A percentile compares a stretch with the other conserved stretches of the same genome.
These are phyloP conservation scores for Tuta absoluta DNA, from an alignment of 2,888 invertebrate genomes.

Conservation along the genomic window DNA sequence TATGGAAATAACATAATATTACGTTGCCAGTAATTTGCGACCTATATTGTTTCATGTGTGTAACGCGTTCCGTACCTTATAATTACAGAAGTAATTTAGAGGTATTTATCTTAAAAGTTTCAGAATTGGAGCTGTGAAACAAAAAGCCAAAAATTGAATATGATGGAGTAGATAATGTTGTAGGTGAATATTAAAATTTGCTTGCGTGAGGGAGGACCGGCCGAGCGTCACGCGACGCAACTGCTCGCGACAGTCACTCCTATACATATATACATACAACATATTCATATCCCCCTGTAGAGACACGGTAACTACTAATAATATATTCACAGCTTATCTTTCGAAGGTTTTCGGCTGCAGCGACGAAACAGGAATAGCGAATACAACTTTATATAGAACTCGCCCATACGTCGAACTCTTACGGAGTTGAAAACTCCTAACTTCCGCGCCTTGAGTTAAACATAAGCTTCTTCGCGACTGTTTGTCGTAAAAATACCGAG, in stretches of 20 bases:
- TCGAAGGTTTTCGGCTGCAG: conserved; percentile 7
- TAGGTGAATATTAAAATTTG: conserved; percentile 42
- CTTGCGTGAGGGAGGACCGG: conserved; percentile 51
- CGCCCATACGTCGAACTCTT: conserved; percentile 16
- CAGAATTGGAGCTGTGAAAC: not conserved
- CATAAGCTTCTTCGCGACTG: conserved; percentile 18
- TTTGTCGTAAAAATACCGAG: conserved; percentile 13
- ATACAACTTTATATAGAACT: conserved; percentile 14
- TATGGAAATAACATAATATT: conserved; percentile 1
- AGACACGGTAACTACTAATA: conserved; percentile 24
- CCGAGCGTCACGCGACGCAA: conserved; percentile 67
- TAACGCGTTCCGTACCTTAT: not conserved
- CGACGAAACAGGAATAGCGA: conserved; percentile 6
- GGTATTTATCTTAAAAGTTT: conserved; percentile 1
- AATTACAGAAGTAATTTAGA: not conserved
- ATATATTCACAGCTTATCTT: not conserved
- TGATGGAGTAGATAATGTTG: not conserved
- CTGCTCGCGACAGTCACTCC: conserved; percentile 41
- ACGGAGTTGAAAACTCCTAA: conserved; percentile 7
- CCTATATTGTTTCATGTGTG: conserved; percentile 3
- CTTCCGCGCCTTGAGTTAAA: conserved; percentile 17
- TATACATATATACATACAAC: conserved; percentile 29
- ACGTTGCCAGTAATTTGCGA: not conserved
- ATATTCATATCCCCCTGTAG: conserved; percentile 30
- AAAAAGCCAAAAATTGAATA: conserved; percentile 3